Evolutionary conservation across 2,113 vertebrate species (phyloP).

Genomic region (Stigmatopora argus): DNA sequence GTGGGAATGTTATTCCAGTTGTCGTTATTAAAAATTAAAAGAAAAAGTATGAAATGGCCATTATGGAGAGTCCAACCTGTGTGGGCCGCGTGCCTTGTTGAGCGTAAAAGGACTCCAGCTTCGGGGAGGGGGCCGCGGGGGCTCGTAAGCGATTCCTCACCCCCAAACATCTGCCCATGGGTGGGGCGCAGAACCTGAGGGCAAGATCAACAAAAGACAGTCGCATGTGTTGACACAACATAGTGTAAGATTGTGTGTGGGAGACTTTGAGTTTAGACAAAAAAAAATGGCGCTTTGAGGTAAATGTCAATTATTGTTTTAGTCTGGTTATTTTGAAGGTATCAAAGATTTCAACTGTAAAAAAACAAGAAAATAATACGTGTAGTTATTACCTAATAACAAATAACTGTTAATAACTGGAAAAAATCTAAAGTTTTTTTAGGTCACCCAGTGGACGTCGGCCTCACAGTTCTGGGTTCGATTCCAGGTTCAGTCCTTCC

Average conservation of each 20-base stretch:
- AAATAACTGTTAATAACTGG: no score
- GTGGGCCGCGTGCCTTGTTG: constrained; percentile 55
- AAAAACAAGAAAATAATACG: no score
- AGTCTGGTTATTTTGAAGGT: no score
- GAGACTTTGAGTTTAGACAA: background rate
- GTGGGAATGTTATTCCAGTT: background rate
- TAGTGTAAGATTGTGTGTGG: background rate
- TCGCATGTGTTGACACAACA: constrained; percentile 14
- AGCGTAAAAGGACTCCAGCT: constrained; percentile 78
- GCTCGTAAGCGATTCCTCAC: constrained; percentile 68
- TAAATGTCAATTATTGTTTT: background rate
- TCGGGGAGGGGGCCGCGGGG: constrained; percentile 52
- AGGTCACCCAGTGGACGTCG: no score
- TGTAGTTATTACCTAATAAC: no score
- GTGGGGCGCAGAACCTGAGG: constrained; percentile 71
- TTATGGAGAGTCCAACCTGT: constrained; percentile 59
- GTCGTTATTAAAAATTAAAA: background rate
- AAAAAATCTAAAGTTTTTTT: no score
- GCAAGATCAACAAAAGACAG: constrained; percentile 11
- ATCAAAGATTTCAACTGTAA: no score
- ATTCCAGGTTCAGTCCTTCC: no score
- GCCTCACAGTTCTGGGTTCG: no score
- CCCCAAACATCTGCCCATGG: constrained; percentile 75
- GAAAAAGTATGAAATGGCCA: background rate
- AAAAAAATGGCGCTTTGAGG: background rate